Evolutionary conservation across 1,140 invertebrate species (phyloP).

Genomic region (Proctacanthus coquilletti): DNA sequence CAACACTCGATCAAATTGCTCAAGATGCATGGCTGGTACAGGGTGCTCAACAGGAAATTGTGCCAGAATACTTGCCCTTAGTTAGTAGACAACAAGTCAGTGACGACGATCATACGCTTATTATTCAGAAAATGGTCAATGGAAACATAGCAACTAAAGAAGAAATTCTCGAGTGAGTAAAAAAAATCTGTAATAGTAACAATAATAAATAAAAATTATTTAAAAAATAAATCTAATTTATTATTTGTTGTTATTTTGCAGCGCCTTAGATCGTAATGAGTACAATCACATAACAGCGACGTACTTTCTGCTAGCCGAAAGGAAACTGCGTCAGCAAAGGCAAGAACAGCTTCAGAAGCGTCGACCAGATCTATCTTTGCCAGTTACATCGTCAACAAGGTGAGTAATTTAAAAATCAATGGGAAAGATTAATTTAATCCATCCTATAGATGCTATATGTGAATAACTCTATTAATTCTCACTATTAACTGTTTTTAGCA

Average conservation of each 20-base stretch:
- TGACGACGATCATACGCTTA: constrained; percentile 83
- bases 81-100: constrained; percentile 68
- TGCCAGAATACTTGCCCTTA: constrained; percentile 53
- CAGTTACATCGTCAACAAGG: not conserved
- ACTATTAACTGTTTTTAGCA: too few relatives aligned
- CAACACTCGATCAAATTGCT: constrained; percentile 76
- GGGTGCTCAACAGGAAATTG: constrained; percentile 12
- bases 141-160: constrained; percentile 88
- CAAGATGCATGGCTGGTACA: constrained; percentile 64
- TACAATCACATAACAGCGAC: constrained; percentile 98
- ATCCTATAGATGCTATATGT: too few relatives aligned
- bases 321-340: constrained; percentile 61
- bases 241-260: constrained; percentile 29
- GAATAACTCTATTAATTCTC: too few relatives aligned
- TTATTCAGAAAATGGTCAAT: constrained; percentile 93
- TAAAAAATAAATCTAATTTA: not conserved
- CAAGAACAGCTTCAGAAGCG: constrained; percentile 41
- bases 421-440: too few relatives aligned
- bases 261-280: constrained; percentile 84
- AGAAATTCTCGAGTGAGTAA: constrained; percentile 70
- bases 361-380: constrained; percentile 9
- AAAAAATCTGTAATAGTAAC: not conserved
- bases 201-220: not conserved
- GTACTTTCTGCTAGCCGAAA: constrained; percentile 91
- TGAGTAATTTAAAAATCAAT: too few relatives aligned